Evolutionary conservation across 2,888 invertebrate genomes (phyloP), one percentile per base, ranked within the genome.

Genomic region (Himalopsyche tibetana): DNA sequence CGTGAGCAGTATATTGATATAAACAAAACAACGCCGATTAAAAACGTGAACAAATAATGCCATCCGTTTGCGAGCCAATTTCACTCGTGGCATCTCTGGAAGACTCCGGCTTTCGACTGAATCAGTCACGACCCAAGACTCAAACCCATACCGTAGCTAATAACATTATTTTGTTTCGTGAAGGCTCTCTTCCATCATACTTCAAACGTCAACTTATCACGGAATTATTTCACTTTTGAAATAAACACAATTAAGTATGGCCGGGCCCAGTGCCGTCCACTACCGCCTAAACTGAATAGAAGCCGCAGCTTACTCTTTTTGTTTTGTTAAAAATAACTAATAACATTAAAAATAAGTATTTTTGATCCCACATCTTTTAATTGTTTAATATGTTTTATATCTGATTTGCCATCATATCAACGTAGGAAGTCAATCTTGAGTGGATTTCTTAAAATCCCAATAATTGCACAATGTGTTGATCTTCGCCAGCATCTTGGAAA

Each of bases 91-190:
- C 74, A 74, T 45, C 80, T 42, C 9, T 80, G 51, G 80, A 80
- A 42, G 19, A 17, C 51, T 45, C 82, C 79, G 69, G 45, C 69
- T 45, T 38, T 45, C 38, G 45, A 51, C 45, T 81, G 79, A 83
- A 40, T 55, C 83, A 80, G 85, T 85, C 85, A 85, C 85, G 85
- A 85, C 83, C 56, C 38, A 36, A 28, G 74, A 74, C 74, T 28
- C 74, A 74, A 36, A 74, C 74, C 74, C 85, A 83, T 83, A 80
- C 85, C 85, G 74, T 63, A 38, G 80, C 69, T 85, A 85, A 85
- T 85, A 83, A 85, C 83, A 85, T 85, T 79, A 85, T 85, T 85
- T 85, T 85, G 85, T 85, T 79, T 85, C 74, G 15, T 74, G 82
- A 69, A 40, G 82, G 81, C 36, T 82, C 79, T 82, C 45, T 51